These are phyloP conservation scores for Cryptocephalus moraei DNA, from an alignment of 2,888 invertebrate genomes.

Conservation along the genomic window DNA sequence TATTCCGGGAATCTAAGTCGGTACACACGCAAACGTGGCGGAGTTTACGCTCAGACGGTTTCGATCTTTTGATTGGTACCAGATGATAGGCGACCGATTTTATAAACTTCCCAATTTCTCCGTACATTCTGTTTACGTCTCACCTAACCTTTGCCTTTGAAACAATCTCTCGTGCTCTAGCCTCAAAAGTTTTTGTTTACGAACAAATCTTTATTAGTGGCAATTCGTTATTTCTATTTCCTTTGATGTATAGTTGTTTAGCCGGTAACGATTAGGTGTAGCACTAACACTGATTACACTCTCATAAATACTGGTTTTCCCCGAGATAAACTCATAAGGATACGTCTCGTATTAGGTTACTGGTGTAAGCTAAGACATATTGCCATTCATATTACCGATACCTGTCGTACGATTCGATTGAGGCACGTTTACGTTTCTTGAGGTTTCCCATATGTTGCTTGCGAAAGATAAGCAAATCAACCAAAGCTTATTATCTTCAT, in stretches of 20 bases:
- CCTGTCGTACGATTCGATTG: too few species aligned
- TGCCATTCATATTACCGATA: too few species aligned
- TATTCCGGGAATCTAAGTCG: conserved; percentile 8
- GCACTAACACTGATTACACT: too few species aligned
- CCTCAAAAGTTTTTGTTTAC: conserved; percentile 11
- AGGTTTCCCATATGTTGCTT: too few species aligned
- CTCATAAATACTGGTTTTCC: too few species aligned
- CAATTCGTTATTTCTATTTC: conserved; percentile 7
- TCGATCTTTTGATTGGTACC: conserved; percentile 15
- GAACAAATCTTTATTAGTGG: conserved; percentile 8
- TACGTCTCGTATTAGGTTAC: too few species aligned
- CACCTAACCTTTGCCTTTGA: conserved; percentile 12
- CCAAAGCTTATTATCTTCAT: too few species aligned
- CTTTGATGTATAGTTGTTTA: conserved; percentile 7
- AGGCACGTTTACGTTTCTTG: too few species aligned
- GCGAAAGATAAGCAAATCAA: too few species aligned
- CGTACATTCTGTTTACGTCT: conserved; percentile 10
- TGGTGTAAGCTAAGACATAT: too few species aligned
- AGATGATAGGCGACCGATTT: conserved; percentile 16
- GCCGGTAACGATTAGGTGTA: too few species aligned
- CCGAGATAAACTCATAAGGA: too few species aligned
- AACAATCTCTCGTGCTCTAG: conserved; percentile 11
- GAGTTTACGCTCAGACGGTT: conserved; percentile 12
- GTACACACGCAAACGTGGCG: conserved; percentile 9
- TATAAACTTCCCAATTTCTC: conserved; percentile 14